phyloP scores from a whole-genome alignment of 64 coral and sea anemone species.

The Actinia tenebrosa region DNA sequence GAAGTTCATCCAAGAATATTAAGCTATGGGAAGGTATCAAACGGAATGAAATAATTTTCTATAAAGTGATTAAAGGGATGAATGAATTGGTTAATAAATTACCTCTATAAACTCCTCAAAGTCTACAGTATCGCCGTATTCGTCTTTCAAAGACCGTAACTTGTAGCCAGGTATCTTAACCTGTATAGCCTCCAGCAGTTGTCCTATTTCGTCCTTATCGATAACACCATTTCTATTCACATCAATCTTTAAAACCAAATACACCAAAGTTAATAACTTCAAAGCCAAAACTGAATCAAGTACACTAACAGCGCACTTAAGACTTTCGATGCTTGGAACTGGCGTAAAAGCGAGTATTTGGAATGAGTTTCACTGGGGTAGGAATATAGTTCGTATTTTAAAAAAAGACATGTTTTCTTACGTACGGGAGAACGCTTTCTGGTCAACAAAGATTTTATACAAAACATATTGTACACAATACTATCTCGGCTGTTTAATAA shows the following conservation, averaged over 20 bases:
- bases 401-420: not conserved
- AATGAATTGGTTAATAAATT: not conserved
- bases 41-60: not conserved
- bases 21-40: not conserved
- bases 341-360: not conserved
- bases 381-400: not conserved
- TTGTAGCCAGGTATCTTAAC: conserved; percentile 73
- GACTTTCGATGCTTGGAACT: not conserved
- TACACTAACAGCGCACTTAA: not conserved
- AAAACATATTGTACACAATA: not conserved
- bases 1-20: no score
- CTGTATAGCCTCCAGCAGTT: conserved; percentile 35
- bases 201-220: conserved; percentile 32
- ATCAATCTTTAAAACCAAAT: conserved; percentile 58
- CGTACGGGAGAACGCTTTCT: not conserved
- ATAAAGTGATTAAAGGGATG: not conserved
- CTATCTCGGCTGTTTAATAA: not conserved
- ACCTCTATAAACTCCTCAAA: conserved; percentile 93
- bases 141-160: conserved; percentile 57
- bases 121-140: conserved; percentile 62
- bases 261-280: not conserved
- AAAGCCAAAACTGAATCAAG: not conserved
- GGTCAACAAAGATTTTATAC: not conserved
- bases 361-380: not conserved
- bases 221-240: conserved; percentile 70